phyloP scores from a whole-genome alignment of 1,140 invertebrate species.

The Trachymyrmex septentrionalis region DNA sequence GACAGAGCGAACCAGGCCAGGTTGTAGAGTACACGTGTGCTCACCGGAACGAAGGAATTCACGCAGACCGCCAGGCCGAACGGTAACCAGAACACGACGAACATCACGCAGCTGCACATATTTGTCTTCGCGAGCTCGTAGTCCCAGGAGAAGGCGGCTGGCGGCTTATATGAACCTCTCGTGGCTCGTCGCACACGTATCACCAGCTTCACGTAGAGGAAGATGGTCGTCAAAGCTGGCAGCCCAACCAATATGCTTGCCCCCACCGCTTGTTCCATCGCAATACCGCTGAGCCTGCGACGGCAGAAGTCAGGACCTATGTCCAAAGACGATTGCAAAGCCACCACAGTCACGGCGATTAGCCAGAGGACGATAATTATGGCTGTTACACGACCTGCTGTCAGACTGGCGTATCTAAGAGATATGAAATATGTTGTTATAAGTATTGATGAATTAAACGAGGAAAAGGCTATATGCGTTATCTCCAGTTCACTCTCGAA shows the following conservation, averaged over 20 bases:
- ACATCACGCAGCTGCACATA: slow-evolving; percentile 89
- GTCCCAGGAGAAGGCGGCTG: slow-evolving; percentile 89
- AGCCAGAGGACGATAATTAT: slow-evolving; percentile 87
- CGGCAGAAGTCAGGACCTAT: slow-evolving; percentile 90
- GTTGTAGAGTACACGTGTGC: slow-evolving; percentile 88
- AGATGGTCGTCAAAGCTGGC: slow-evolving; percentile 86
- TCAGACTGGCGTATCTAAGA: slow-evolving; percentile 83
- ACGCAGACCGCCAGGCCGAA: slow-evolving; percentile 88
- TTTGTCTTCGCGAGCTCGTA: slow-evolving; percentile 89
- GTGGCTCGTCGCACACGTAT: slow-evolving; percentile 85
- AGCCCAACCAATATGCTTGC: slow-evolving; percentile 87
- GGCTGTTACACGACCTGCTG: slow-evolving; percentile 86
- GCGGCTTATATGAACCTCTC: slow-evolving; percentile 88
- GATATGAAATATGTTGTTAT: not conserved
- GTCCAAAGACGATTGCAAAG: slow-evolving; percentile 87
- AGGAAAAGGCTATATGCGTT: not conserved
- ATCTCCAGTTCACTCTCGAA: not conserved
- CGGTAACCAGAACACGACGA: slow-evolving; percentile 90
- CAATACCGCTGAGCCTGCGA: slow-evolving; percentile 82
- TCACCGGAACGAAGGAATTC: slow-evolving; percentile 86
- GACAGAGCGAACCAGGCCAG: slow-evolving; percentile 90
- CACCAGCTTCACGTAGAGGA: slow-evolving; percentile 86
- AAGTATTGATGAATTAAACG: not conserved
- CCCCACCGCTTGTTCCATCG: slow-evolving; percentile 86
- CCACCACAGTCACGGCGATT: slow-evolving; percentile 84